phyloP scores from a whole-genome alignment of 1,140 invertebrate species.

The Dryas iulia region DNA sequence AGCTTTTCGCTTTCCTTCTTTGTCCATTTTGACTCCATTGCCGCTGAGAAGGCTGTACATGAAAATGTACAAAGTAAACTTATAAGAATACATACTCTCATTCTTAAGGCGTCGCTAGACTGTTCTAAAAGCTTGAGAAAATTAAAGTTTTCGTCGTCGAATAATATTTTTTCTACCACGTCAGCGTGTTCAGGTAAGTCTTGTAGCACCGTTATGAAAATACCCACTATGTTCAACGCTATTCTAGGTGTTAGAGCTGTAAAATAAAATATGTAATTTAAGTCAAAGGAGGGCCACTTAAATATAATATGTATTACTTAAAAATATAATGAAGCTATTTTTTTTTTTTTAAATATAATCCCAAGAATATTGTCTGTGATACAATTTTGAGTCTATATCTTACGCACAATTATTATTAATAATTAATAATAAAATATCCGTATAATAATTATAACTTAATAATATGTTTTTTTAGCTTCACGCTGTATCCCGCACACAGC shows the following conservation, averaged over 20 bases:
- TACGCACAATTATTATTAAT: too few relatives aligned
- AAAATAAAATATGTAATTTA: constrained; percentile 51
- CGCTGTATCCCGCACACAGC: too few relatives aligned
- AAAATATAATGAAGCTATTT: too few relatives aligned
- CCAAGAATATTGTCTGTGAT: background rate
- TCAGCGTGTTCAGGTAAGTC: constrained; percentile 87
- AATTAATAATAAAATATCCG: too few relatives aligned
- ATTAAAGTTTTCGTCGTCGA: constrained; percentile 79
- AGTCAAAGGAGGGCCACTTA: too few relatives aligned
- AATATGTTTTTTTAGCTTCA: too few relatives aligned
- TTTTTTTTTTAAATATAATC: too few relatives aligned
- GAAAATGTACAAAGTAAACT: constrained; percentile 84
- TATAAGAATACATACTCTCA: constrained; percentile 85
- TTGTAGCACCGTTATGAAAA: constrained; percentile 88
- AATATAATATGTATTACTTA: too few relatives aligned
- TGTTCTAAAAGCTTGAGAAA: constrained; percentile 83
- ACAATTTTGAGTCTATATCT: background rate
- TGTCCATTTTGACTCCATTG: constrained; percentile 82
- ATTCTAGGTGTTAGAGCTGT: constrained; percentile 83
- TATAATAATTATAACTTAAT: too few relatives aligned
- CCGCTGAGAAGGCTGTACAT: constrained; percentile 82
- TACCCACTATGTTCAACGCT: constrained; percentile 84
- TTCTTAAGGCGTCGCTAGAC: constrained; percentile 81
- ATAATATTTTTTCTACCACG: constrained; percentile 86
- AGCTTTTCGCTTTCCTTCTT: constrained; percentile 65